Percentiles rank a stretch among this genome's conserved stretches.
phyloP scores from a whole-genome alignment of 2,113 vertebrate species.

The Ochotona princeps region DNA sequence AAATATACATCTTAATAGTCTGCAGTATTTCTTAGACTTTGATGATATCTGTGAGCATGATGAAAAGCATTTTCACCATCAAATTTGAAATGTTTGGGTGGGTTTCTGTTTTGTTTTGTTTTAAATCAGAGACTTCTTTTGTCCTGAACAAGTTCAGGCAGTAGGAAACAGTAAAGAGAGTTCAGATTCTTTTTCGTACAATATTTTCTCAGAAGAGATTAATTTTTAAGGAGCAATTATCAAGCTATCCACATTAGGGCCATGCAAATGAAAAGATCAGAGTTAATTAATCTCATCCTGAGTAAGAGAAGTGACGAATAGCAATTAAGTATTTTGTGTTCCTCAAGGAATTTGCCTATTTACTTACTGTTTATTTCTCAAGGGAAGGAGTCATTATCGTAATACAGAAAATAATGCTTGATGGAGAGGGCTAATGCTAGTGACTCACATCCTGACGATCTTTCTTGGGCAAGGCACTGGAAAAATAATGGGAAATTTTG shows the following conservation, averaged over 20 bases:
- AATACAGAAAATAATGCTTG: constrained; percentile 66
- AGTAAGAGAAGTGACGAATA: constrained; percentile 69
- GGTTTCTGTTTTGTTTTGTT: constrained; percentile 7
- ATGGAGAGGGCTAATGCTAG: constrained; percentile 2
- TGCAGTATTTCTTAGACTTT: constrained; percentile 64
- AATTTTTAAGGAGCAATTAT: constrained; percentile 76
- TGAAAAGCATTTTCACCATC: constrained; percentile 73
- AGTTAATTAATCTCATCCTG: constrained; percentile 78
- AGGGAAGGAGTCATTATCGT: constrained; percentile 63
- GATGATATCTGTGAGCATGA: constrained; percentile 63
- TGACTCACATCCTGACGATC: constrained; percentile 65
- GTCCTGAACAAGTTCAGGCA: constrained; percentile 77
- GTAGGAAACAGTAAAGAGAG: constrained; percentile 71
- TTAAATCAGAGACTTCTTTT: constrained; percentile 63
- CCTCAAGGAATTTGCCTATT: constrained; percentile 66
- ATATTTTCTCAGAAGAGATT: constrained; percentile 72
- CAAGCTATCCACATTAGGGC: constrained; percentile 63
- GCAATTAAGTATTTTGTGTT: constrained; percentile 78
- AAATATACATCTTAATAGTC: constrained; percentile 67
- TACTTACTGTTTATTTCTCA: constrained; percentile 68
- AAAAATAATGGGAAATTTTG: constrained; percentile 6
- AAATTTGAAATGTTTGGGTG: constrained; percentile 54
- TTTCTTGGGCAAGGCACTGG: not conserved
- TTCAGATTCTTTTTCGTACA: constrained; percentile 59
- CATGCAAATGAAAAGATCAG: constrained; percentile 76